Evolutionary conservation across 1,140 invertebrate genomes (phyloP).

Genomic region (Homarus americanus): DNA sequence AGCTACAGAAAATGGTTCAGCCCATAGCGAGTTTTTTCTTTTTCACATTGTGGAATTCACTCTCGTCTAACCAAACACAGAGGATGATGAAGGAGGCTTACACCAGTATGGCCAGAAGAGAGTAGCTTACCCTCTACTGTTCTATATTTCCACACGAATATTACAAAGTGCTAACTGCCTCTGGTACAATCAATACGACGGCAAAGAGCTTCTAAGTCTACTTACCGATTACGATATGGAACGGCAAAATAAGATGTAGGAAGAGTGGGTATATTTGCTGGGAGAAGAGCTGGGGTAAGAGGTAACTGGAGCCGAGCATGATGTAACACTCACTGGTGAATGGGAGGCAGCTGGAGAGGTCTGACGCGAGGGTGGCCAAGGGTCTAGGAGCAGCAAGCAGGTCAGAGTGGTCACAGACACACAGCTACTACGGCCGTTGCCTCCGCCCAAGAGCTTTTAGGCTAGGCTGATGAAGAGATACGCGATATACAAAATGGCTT

Average conservation of each 20-base stretch:
- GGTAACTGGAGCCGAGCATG: constrained; percentile 12
- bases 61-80: constrained; percentile 58
- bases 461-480: constrained; percentile 20
- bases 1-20: constrained; percentile 40
- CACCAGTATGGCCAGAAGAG: constrained; percentile 41
- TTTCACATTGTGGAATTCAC: constrained; percentile 50
- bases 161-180: background rate
- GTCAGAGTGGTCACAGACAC: constrained; percentile 17
- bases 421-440: background rate
- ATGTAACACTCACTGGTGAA: constrained; percentile 30
- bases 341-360: constrained; percentile 15
- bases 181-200: constrained; percentile 37
- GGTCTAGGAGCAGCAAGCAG: constrained; percentile 30
- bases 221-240: background rate
- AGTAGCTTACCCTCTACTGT: constrained; percentile 26
- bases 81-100: constrained; percentile 61
- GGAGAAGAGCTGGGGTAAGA: constrained; percentile 1
- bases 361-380: constrained; percentile 31
- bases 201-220: background rate
- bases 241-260: background rate
- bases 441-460: constrained; percentile 36
- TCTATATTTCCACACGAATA: constrained; percentile 11
- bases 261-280: background rate
- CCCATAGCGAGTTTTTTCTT: background rate
- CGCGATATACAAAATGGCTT: constrained; percentile 45